Evolutionary conservation across 2,113 vertebrate genomes (phyloP).

Genomic region (Phocoena sinus): DNA sequence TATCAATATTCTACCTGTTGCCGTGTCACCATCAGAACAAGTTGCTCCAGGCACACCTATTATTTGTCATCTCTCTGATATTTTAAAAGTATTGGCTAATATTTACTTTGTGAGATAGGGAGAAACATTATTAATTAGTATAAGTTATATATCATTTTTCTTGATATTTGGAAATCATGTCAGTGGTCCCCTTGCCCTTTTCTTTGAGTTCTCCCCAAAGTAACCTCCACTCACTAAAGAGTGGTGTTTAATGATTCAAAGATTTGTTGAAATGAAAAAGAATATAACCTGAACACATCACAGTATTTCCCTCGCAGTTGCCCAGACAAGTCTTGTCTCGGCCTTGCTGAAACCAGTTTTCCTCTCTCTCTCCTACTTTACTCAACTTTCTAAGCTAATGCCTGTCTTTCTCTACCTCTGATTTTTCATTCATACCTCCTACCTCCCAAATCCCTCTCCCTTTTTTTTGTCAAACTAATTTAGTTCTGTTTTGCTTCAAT

Average conservation of each 20-base stretch:
- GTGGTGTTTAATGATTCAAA: not conserved
- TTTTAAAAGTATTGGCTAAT: not conserved
- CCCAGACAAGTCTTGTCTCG: not conserved
- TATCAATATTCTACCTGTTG: not conserved
- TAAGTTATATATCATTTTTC: not conserved
- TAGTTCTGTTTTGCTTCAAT: slow-evolving; percentile 42
- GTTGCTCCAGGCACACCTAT: not conserved
- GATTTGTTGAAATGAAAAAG: not conserved
- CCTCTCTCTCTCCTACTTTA: not conserved
- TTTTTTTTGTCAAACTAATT: not conserved
- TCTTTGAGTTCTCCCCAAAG: not conserved
- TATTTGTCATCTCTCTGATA: not conserved
- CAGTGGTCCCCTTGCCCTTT: not conserved
- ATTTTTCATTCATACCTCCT: not conserved
- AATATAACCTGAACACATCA: not conserved
- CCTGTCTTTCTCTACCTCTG: not conserved
- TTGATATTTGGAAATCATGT: not conserved
- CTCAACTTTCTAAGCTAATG: not conserved
- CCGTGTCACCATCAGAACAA: not conserved
- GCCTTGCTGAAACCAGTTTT: not conserved
- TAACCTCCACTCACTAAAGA: not conserved
- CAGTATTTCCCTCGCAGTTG: not conserved
- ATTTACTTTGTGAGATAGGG: not conserved
- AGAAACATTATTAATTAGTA: not conserved
- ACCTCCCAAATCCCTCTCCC: not conserved